Conservation (phyloP, 2,797 vertebrate genomes). For the Chelidonichthys spinosus region DNA sequence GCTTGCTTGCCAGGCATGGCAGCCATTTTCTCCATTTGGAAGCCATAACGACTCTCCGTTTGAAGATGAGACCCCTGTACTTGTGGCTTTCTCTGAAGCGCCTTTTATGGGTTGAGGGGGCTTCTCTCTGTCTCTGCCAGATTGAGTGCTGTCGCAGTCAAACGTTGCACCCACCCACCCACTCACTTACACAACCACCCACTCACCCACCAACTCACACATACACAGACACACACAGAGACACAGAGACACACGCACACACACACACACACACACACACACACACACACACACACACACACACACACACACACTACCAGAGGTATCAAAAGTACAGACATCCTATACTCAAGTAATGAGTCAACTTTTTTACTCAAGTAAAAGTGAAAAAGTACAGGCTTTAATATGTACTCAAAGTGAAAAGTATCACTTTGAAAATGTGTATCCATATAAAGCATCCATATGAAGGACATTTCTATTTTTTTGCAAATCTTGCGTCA, state of each 20-base stretch:
- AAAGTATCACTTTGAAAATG: no score
- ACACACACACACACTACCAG: no score
- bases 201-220: constrained; percentile 14
- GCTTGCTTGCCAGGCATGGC: constrained; percentile 75
- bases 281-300: constrained; percentile 17
- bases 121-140: constrained; percentile 80
- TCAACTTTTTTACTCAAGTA: no score
- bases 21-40: constrained; percentile 86
- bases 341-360: no score
- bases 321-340: no score
- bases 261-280: neutral
- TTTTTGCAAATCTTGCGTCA: no score
- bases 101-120: constrained; percentile 80
- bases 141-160: constrained; percentile 71
- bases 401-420: no score
- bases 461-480: no score
- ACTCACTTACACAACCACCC: neutral
- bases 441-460: no score
- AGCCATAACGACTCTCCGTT: constrained; percentile 80
- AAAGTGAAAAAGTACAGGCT: no score
- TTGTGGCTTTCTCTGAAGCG: constrained; percentile 85
- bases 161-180: constrained; percentile 28
- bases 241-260: neutral
- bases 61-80: constrained; percentile 86
- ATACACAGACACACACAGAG: neutral